Conservation (phyloP, 2,888 invertebrate species). For the Adelphocoris suturalis region DNA sequence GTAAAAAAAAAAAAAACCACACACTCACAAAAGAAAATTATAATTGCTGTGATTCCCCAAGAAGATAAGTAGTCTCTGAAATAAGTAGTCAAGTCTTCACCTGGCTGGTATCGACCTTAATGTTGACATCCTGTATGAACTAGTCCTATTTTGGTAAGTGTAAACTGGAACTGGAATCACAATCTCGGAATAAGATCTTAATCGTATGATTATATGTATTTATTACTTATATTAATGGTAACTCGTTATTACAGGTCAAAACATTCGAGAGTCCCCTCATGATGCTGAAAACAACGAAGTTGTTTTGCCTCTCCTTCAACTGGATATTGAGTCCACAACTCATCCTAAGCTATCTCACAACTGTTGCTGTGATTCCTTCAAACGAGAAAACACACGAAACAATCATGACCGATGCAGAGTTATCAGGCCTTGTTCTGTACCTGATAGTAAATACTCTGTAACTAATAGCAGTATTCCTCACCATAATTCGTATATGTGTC, state of each 20-base stretch:
- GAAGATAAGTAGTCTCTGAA: no score
- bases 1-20: no score
- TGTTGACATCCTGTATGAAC: no score
- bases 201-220: no score
- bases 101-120: no score
- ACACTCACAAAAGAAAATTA: no score
- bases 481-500: slow-evolving; percentile 73
- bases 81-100: no score
- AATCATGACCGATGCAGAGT: slow-evolving; percentile 73
- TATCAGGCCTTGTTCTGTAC: slow-evolving; percentile 71
- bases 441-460: slow-evolving; percentile 56
- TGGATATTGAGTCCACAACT: slow-evolving; percentile 27
- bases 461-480: slow-evolving; percentile 71
- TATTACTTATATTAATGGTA: neutral
- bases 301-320: slow-evolving; percentile 56
- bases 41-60: no score
- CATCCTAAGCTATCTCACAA: slow-evolving; percentile 53
- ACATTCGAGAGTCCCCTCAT: neutral
- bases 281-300: slow-evolving; percentile 50
- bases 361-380: slow-evolving; percentile 67
- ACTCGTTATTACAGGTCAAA: slow-evolving; percentile 38
- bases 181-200: no score
- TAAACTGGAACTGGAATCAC: no score
- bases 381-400: slow-evolving; percentile 72
- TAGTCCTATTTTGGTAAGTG: no score